A percentile compares a stretch with the other conserved stretches of the same genome.
These are phyloP conservation scores for Fragum whitleyi DNA, from an alignment of 2,888 invertebrate species.

Conservation along the genomic window DNA sequence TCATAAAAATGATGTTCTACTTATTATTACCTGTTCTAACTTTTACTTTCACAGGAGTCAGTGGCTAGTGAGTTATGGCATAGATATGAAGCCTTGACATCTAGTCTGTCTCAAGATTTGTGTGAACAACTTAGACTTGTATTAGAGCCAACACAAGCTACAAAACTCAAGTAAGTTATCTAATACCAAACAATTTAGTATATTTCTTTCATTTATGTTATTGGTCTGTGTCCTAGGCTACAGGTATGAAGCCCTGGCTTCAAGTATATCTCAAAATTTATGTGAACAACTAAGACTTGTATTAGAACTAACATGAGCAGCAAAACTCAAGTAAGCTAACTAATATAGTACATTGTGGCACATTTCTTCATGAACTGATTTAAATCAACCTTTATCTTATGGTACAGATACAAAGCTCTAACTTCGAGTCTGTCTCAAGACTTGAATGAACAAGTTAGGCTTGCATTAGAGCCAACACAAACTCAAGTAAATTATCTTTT, in stretches of 20 bases:
- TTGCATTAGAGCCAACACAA: slow-evolving; percentile 98
- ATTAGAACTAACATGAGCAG: slow-evolving; percentile 97
- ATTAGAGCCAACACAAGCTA: slow-evolving; percentile 97
- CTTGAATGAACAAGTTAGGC: slow-evolving; percentile 95
- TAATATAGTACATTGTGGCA: no score
- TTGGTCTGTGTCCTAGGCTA: slow-evolving; percentile 82
- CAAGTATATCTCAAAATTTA: slow-evolving; percentile 91
- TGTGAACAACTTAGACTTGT: slow-evolving; percentile 97
- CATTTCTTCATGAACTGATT: slow-evolving; percentile 37
- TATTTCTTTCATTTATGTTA: slow-evolving; percentile 54
- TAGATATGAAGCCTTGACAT: slow-evolving; percentile 83
- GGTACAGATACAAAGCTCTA: slow-evolving; percentile 84
- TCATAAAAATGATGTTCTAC: no score
- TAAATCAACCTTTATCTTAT: slow-evolving; percentile 77
- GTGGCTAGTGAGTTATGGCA: slow-evolving; percentile 83
- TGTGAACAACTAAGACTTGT: slow-evolving; percentile 97
- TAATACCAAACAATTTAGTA: no score
- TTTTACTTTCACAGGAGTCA: slow-evolving; percentile 54
- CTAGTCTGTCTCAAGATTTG: slow-evolving; percentile 91
- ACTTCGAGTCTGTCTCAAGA: slow-evolving; percentile 90
- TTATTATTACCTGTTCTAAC: no score
- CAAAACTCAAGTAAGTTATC: slow-evolving; percentile 90
- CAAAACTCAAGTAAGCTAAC: slow-evolving; percentile 90
- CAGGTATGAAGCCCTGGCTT: slow-evolving; percentile 83
- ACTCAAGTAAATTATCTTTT: slow-evolving; percentile 88